Base-by-base conservation (phyloP, 1,140 invertebrate genomes). In the Brachionus rubens region DNA sequence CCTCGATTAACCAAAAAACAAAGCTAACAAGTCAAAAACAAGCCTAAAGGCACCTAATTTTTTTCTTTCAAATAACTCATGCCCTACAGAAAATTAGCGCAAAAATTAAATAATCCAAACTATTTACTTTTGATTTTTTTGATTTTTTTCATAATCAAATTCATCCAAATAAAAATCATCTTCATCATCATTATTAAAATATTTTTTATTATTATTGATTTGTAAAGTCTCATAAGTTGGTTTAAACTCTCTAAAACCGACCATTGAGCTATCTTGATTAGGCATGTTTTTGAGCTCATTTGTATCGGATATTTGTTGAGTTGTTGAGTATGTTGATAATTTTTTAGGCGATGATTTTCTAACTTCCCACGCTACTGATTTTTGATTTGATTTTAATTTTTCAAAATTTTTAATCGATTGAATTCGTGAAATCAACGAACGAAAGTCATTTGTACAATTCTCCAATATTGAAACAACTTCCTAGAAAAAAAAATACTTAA, bases 401-500 rank as follows among this genome's bases (percentile, higher is more conserved):
- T 96, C 94, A 82, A 93, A 96, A 65, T 93, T 91, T 90, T 91
- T 93, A 85, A 95, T 93, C 3, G 96, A 86, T 81, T 91, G 89
- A 79, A 96, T 90, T 90, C 92, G 93, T 82, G 95, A 91, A 52
- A 93, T 92, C 3, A 96, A 85, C 19, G 92, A 92, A 80, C 92
- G 91, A 81, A 97, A 96, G 83, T 97, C 94, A 28, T 92, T 88
- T 7, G 91, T 91, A 82, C 94, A 96, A 81, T 95, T 94, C 82
- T 96, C 92, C 68, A 97, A 83, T 77, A 96, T 92, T 81, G 96
- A 86, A 77, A 96, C 93, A 1, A 92, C 92, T 87, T 96, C 94
- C 88, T 95, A 89, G 80, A 90, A 91, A 80, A 70, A 54, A 78
- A 78, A 77, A 33, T 7, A 9, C 56, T 16, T 28, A 36, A 33